A percentile compares a stretch with the other conserved stretches of the same genome.
Evolutionary conservation across 1,140 invertebrate species (phyloP).

Genomic region (Neodiprion lecontei): DNA sequence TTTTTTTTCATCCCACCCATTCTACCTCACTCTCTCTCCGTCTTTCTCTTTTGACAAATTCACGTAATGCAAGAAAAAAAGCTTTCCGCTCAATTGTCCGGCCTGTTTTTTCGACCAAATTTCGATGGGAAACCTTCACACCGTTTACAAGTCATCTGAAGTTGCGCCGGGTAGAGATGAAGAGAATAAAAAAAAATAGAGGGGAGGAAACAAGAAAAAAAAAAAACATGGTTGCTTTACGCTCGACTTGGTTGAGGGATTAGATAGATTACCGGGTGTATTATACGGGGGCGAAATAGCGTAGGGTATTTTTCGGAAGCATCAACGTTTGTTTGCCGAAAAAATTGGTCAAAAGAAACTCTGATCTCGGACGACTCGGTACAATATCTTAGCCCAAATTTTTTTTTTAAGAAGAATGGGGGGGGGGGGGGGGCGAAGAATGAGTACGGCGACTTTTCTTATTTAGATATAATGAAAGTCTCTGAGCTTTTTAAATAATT

Average conservation of each 20-base stretch:
- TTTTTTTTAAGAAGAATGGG: too few relatives aligned
- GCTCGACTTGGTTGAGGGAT: conserved; percentile 52
- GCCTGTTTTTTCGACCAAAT: conserved; percentile 35
- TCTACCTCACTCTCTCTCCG: not conserved
- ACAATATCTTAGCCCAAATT: too few relatives aligned
- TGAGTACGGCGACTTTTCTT: too few relatives aligned
- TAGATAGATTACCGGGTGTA: conserved; percentile 55
- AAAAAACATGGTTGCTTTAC: conserved; percentile 45
- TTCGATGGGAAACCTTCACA: conserved; percentile 37
- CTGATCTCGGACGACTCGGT: too few relatives aligned
- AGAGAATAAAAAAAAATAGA: too few relatives aligned
- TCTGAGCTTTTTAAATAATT: conserved; percentile 6
- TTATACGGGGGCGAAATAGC: conserved; percentile 36
- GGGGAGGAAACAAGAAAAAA: not conserved
- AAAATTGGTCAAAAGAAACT: not conserved
- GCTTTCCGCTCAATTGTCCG: not conserved
- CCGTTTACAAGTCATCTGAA: not conserved
- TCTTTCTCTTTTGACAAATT: conserved; percentile 13
- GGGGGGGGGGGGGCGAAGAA: too few relatives aligned
- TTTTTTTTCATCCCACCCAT: not conserved
- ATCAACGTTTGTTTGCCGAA: not conserved
- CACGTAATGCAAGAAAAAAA: conserved; percentile 24
- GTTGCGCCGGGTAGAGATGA: too few relatives aligned
- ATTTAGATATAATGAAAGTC: not conserved
- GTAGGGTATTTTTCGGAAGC: not conserved